Conservation (phyloP, 2,888 invertebrate genomes). For the Scaptomyza cyrtandrae region DNA sequence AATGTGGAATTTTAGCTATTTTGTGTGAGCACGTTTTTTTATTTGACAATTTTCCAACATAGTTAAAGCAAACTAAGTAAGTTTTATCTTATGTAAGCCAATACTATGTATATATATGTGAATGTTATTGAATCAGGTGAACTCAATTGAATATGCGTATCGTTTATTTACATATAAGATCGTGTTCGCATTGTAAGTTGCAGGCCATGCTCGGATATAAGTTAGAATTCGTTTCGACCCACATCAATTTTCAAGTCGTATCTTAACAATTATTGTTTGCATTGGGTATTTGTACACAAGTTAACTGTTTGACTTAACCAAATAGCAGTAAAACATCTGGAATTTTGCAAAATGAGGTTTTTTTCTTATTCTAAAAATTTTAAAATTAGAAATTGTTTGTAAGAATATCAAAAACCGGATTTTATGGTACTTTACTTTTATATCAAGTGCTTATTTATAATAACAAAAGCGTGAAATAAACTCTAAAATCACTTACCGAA, state of each 20-base stretch:
- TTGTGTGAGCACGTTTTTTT: slow-evolving; percentile 24
- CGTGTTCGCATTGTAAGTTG: slow-evolving; percentile 11
- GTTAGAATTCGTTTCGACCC: neutral
- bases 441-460: slow-evolving; percentile 20
- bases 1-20: slow-evolving; percentile 1
- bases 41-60: neutral
- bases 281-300: neutral
- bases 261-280: slow-evolving; percentile 16
- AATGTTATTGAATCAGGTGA: slow-evolving; percentile 41
- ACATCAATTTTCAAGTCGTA: neutral
- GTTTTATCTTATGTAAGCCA: neutral
- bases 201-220: slow-evolving; percentile 1
- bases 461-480: slow-evolving; percentile 9
- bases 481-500: neutral
- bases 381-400: slow-evolving; percentile 11
- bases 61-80: neutral
- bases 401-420: slow-evolving; percentile 62
- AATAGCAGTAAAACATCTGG: neutral
- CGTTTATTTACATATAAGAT: neutral
- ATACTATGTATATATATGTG: neutral
- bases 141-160: slow-evolving; percentile 27
- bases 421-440: slow-evolving; percentile 35
- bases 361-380: neutral
- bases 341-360: neutral
- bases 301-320: neutral